Conservation (phyloP, 2,888 invertebrate species). For the Eilema depressum region DNA sequence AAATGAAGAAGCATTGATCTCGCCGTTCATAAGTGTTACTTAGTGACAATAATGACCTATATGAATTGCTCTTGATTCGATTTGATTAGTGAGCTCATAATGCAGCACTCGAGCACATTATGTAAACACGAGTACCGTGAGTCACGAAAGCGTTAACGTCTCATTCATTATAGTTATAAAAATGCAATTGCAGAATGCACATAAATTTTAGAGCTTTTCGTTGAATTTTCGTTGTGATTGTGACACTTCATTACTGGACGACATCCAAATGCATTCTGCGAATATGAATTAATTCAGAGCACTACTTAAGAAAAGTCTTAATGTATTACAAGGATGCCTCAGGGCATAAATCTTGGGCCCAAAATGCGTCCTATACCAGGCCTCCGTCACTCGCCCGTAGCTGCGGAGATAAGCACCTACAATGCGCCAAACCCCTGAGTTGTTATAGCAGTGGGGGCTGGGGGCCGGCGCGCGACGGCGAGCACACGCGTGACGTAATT, state of each 20-base stretch:
- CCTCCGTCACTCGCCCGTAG: too few species aligned
- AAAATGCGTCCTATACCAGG: too few species aligned
- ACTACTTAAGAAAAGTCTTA: slow-evolving; percentile 31
- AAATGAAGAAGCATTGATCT: neutral
- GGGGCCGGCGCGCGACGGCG: too few species aligned
- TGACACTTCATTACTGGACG: slow-evolving; percentile 49
- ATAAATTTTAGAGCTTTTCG: slow-evolving; percentile 10
- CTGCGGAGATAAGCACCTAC: too few species aligned
- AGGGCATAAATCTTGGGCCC: too few species aligned
- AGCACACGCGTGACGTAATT: too few species aligned
- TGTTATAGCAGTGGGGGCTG: too few species aligned
- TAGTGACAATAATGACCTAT: neutral
- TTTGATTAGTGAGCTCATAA: neutral
- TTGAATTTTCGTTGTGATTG: slow-evolving; percentile 29
- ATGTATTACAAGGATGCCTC: neutral
- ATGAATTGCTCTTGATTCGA: neutral
- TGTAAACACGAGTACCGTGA: neutral
- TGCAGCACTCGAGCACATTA: neutral
- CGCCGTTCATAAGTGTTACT: neutral
- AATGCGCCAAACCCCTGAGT: too few species aligned
- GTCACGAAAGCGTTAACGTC: neutral
- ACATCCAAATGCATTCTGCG: slow-evolving; percentile 58
- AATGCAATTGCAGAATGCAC: slow-evolving; percentile 12
- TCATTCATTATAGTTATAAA: neutral
- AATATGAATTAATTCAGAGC: slow-evolving; percentile 38